Evolutionary conservation across 2,797 vertebrate genomes (phyloP), one percentile per base, ranked within the genome.

Genomic region (Rhinichthys osculus): DNA sequence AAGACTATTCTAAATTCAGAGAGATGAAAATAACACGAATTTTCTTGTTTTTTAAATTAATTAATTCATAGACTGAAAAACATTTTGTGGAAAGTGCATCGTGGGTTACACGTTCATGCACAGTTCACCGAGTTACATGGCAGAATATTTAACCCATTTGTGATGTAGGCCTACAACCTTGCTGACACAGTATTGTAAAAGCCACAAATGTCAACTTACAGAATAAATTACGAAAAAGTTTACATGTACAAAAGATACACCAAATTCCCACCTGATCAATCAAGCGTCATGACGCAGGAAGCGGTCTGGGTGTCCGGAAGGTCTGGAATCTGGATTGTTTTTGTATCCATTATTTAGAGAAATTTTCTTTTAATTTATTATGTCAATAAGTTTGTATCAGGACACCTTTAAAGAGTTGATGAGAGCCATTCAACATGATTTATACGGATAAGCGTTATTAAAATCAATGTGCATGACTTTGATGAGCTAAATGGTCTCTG

Each of bases 231-330:
- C 30, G 14, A 67, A 7, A n/a, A 54, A 40, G 23, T 78, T 70
- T 57, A 38, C 17, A 54, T 54, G 19, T 54, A n/a, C 0, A 54
- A 78, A 6, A 78, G 79, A 71, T 59, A 8, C 21, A 73, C 4
- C 19, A 42, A 33, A 54, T 16, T 67, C 84, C 44, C 57, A 85
- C 84, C 84, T 81, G 78, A 81, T 81, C 84, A 85, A 38, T 40
- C 77, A 35, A 33, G 11, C 84, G 33, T 81, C 84, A 85, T 85
- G 78, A 85, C 70, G 78, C 78, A 74, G 84, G 78, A 85, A 85
- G 54, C 78, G 3, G 42, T 52, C 16, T 64, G 78, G 16, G 19
- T 4, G n/a, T 62, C 70, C 78, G 70, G 69, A 73, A 85, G 70
- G 57, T 73, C 40, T 40, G 38, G 38, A 38, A 38, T 38, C 38